phyloP scores from a whole-genome alignment of 2,888 invertebrate species.

The Taenaris catops region DNA sequence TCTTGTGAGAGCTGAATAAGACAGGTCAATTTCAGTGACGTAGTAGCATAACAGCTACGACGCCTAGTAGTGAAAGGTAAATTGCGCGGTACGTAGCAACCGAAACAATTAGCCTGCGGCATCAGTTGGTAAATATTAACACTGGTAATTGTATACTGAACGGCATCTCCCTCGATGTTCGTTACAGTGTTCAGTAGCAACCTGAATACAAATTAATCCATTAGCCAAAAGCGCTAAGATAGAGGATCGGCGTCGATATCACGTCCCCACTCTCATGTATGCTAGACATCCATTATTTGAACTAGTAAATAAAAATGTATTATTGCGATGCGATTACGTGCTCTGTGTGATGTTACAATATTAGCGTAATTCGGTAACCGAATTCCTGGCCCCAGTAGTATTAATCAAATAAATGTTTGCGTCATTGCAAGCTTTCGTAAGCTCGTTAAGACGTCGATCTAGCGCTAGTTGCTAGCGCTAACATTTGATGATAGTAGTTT shows the following conservation, averaged over 20 bases:
- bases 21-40: no score
- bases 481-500: no score
- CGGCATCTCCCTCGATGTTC: conserved; percentile 71
- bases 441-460: no score
- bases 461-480: no score
- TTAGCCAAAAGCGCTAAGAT: conserved; percentile 67
- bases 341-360: no score
- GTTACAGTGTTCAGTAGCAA: conserved; percentile 68
- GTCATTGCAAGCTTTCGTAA: no score
- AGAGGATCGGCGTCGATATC: conserved; percentile 56
- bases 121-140: conserved; percentile 77
- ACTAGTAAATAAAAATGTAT: conserved; percentile 23
- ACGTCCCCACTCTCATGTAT: conserved; percentile 36
- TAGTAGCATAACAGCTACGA: background rate
- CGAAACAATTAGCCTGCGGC: conserved; percentile 66
- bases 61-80: conserved; percentile 14
- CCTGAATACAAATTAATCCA: conserved; percentile 77
- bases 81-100: conserved; percentile 33
- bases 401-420: no score
- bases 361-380: no score
- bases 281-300: conserved; percentile 44
- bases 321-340: no score
- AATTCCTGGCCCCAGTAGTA: no score
- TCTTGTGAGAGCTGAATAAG: no score
- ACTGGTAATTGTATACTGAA: conserved; percentile 72